A percentile compares a stretch with the other conserved stretches of the same genome.
Evolutionary conservation across 2,888 invertebrate species (phyloP).

Genomic region (Merodon equestris): DNA sequence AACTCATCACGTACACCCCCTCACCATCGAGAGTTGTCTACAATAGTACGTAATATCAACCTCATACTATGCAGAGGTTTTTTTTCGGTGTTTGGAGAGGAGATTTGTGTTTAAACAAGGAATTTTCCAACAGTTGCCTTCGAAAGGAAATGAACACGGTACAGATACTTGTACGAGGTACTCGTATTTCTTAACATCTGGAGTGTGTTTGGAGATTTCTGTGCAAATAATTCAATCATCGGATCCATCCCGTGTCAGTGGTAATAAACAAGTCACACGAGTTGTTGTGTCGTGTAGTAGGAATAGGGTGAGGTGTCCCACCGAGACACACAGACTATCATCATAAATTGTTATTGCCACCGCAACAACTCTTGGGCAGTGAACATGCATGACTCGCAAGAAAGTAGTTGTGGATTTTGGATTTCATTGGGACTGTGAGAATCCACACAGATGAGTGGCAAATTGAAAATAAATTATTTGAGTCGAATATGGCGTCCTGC

Average conservation of each 20-base stretch:
- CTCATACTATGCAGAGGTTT: too few species aligned
- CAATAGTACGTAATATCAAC: too few species aligned
- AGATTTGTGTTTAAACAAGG: constrained; percentile 58
- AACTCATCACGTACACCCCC: neutral
- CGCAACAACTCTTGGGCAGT: constrained; percentile 13
- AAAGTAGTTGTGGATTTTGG: constrained; percentile 2
- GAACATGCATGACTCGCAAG: too few species aligned
- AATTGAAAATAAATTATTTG: constrained; percentile 66
- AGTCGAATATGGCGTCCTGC: constrained; percentile 48
- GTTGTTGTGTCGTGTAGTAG: constrained; percentile 43
- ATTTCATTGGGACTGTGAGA: constrained; percentile 47
- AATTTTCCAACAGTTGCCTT: constrained; percentile 53
- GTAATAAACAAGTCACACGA: constrained; percentile 61
- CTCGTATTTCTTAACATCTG: constrained; percentile 51
- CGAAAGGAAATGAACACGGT: neutral
- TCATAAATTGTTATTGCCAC: constrained; percentile 60
- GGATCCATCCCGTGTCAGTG: constrained; percentile 65
- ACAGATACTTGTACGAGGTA: constrained; percentile 1
- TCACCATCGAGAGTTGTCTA: too few species aligned
- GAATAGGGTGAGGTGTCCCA: constrained; percentile 49
- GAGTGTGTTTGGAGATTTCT: constrained; percentile 56
- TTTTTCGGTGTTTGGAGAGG: constrained; percentile 28
- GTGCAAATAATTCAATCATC: constrained; percentile 68
- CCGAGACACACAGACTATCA: too few species aligned
- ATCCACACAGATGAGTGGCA: constrained; percentile 60